Base-by-base conservation (phyloP, 2,113 vertebrate genomes). In the Arothron firmamentum region DNA sequence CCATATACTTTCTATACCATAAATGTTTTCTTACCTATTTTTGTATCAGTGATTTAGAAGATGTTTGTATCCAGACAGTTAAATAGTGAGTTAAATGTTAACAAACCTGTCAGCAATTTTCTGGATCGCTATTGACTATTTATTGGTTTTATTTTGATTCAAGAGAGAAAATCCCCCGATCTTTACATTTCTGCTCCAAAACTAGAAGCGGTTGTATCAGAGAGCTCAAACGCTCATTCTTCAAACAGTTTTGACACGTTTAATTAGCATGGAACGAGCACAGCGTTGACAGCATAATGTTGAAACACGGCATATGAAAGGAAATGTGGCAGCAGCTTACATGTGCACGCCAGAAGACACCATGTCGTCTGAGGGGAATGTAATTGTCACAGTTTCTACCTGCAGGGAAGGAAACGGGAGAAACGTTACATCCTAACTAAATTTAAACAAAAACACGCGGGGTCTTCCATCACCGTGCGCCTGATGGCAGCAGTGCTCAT, bases 1-100 rank as follows among this genome's bases (percentile, higher is more conserved):
- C 56, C 21, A 51, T 56, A 66, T 73, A 70, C 67, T 80, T 83
- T 87, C 52, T 85, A 85, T 67, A 76, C 64, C 61, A 55, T 79
- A 84, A 81, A 84, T 84, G 74, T 88, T 90, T 88, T 86, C 60
- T 62, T 75, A 88, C 82, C 80, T 90, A 90, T 90, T 90, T 92
- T 90, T 90, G 69, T 90, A 90, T 82, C 62, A 53, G 67, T 66
- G 66, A 57, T 17, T 10, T 7, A 28, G 56, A 50, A 49, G 52
- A 38, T 50, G 67, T 31, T 63, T 53, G 51, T 72, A 46, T 65
- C 13, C 67, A 60, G 41, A 62, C 19, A 49, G 41, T 50, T 69
- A 51, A 63, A 62, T 61, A 52, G 65, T 69, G 47, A 65, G 42
- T 83, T 70, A 53, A 59, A 66, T 77, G 71, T 61, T 61, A 52